These are phyloP conservation scores for Artibeus lituratus DNA, from an alignment of 2,797 vertebrate genomes.

Conservation along the genomic window DNA sequence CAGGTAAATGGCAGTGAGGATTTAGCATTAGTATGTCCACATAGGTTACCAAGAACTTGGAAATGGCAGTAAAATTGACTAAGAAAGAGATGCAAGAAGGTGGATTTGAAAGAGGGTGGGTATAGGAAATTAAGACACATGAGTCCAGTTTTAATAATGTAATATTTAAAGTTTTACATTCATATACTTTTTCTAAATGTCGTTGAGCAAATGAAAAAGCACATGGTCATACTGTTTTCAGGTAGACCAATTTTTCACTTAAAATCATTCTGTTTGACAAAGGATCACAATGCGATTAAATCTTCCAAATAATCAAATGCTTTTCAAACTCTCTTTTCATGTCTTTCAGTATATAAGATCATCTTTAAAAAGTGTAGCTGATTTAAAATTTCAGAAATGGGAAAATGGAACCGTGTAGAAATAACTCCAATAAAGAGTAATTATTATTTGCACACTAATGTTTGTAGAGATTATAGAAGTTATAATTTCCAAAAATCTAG, in stretches of 20 bases:
- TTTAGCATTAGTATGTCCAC: not conserved
- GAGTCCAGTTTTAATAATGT: not conserved
- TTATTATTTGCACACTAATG: not conserved
- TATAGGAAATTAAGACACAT: not conserved
- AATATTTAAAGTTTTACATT: not conserved
- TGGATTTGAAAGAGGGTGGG: not conserved
- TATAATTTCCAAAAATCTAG: not conserved
- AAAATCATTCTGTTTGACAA: not conserved
- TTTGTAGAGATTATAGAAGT: not conserved
- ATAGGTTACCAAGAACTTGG: not conserved
- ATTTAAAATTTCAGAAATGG: not conserved
- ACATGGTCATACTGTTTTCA: not conserved
- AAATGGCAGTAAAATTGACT: not conserved
- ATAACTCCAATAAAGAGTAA: not conserved
- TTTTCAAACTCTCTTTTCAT: slow-evolving; percentile 9
- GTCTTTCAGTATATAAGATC: not conserved
- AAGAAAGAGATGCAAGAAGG: not conserved
- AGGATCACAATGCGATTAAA: slow-evolving; percentile 10
- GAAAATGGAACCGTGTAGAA: not conserved
- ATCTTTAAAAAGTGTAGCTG: not conserved
- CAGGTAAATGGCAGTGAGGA: not conserved
- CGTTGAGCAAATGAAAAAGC: not conserved
- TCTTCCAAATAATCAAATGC: not conserved
- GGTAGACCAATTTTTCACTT: not conserved
- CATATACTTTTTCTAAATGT: not conserved